phyloP scores from a whole-genome alignment of 2,888 invertebrate species.

The Andrena bucephala region DNA sequence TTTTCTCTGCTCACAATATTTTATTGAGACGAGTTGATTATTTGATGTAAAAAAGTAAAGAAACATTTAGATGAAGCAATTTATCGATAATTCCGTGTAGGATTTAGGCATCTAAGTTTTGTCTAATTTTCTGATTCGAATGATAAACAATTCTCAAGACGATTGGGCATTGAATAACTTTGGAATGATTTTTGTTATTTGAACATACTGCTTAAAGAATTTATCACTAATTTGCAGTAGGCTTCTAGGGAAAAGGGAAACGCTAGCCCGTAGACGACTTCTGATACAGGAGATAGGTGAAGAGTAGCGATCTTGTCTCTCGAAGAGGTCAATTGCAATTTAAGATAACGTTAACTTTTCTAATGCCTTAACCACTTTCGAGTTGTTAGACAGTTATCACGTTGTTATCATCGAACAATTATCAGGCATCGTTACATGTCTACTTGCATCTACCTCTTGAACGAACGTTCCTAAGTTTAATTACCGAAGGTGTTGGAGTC shows the following conservation, averaged over 20 bases:
- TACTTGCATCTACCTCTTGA: constrained; percentile 39
- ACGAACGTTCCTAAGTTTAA: constrained; percentile 27
- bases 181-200: no score
- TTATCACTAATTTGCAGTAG: no score
- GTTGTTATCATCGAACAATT: constrained; percentile 62
- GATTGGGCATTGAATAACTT: no score
- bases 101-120: no score
- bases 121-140: no score
- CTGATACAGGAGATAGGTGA: not conserved
- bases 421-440: constrained; percentile 62
- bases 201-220: no score
- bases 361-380: constrained; percentile 7
- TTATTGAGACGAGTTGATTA: no score
- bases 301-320: constrained; percentile 22
- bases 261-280: not conserved
- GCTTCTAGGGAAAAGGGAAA: not conserved
- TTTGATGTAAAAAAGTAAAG: no score
- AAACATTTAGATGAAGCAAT: no score
- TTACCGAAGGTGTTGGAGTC: constrained; percentile 33
- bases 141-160: no score
- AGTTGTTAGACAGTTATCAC: constrained; percentile 47
- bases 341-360: constrained; percentile 32
- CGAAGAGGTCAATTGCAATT: constrained; percentile 17
- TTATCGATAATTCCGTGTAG: no score
- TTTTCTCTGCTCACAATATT: no score